Percentiles rank a stretch among this genome's conserved stretches.
These are phyloP conservation scores for Zygaena filipendulae DNA, from an alignment of 2,888 invertebrate species.

Conservation along the genomic window DNA sequence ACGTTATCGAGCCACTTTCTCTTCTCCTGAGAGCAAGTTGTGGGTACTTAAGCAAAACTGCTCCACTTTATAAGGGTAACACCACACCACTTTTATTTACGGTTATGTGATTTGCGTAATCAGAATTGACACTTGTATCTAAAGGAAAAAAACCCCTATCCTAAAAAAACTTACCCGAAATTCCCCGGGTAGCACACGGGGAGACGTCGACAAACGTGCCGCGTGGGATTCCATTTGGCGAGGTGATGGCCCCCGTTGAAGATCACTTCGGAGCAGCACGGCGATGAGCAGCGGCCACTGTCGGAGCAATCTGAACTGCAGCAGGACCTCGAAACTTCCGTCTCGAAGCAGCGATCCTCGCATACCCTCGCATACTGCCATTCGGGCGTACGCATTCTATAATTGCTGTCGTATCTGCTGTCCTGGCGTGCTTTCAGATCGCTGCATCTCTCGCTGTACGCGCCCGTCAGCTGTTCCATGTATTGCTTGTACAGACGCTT, in stretches of 20 bases:
- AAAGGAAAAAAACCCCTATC: no score
- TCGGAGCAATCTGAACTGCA: conserved; percentile 47
- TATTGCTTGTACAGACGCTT: conserved; percentile 62
- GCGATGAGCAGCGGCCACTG: conserved; percentile 55
- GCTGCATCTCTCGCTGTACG: conserved; percentile 51
- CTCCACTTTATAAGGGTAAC: no score
- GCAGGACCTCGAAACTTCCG: conserved; percentile 37
- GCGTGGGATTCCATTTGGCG: conserved; percentile 33
- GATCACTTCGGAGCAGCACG: conserved; percentile 63
- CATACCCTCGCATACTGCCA: conserved; percentile 43
- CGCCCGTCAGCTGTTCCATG: conserved; percentile 56
- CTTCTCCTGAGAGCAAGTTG: no score
- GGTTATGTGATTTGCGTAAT: no score
- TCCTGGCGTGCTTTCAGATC: conserved; percentile 39
- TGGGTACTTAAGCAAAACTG: no score
- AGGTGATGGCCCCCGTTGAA: conserved; percentile 62
- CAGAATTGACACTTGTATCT: no score
- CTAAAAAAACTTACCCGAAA: conserved; percentile 44
- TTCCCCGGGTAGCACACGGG: conserved; percentile 55
- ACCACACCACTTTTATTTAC: no score
- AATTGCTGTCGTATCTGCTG: conserved; percentile 24
- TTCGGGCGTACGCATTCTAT: conserved; percentile 35
- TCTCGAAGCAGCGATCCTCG: conserved; percentile 41
- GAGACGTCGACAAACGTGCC: conserved; percentile 37
- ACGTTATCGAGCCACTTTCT: no score